Evolutionary conservation across 2,113 vertebrate species (phyloP).

Genomic region (Phycodurus eques): DNA sequence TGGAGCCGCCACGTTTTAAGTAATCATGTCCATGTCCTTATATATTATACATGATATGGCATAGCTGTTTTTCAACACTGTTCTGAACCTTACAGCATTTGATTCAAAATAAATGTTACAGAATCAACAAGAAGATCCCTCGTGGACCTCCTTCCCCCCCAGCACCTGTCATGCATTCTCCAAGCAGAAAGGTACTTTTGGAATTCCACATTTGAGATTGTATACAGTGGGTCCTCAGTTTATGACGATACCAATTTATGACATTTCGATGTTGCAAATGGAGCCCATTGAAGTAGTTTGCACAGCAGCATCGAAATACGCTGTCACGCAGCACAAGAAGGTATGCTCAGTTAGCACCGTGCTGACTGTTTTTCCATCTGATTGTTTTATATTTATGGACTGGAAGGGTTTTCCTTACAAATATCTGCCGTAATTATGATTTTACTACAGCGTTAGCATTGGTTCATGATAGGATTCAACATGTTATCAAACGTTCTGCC

Average conservation of each 20-base stretch:
- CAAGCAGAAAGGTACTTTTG: slow-evolving; percentile 90
- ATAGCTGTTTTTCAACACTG: neutral
- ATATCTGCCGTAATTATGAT: no score
- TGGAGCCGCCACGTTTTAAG: slow-evolving; percentile 98
- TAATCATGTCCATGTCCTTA: slow-evolving; percentile 50
- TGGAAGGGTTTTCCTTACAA: neutral
- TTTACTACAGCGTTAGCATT: no score
- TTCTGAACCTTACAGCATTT: neutral
- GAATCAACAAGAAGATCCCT: slow-evolving; percentile 99
- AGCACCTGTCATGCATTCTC: slow-evolving; percentile 98
- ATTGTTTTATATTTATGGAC: no score
- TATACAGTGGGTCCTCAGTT: neutral
- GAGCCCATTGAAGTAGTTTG: no score
- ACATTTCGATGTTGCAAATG: no score
- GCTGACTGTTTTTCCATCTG: no score
- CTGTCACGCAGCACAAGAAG: no score
- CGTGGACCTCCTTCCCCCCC: slow-evolving; percentile 95
- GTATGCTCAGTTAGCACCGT: no score
- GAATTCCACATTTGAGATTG: neutral
- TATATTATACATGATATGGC: neutral
- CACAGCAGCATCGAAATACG: no score
- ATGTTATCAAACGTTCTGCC: no score
- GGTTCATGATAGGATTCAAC: no score
- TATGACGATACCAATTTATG: neutral
- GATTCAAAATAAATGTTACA: slow-evolving; percentile 48